phyloP scores from a whole-genome alignment of 2,113 vertebrate species.

The Tiliqua scincoides region DNA sequence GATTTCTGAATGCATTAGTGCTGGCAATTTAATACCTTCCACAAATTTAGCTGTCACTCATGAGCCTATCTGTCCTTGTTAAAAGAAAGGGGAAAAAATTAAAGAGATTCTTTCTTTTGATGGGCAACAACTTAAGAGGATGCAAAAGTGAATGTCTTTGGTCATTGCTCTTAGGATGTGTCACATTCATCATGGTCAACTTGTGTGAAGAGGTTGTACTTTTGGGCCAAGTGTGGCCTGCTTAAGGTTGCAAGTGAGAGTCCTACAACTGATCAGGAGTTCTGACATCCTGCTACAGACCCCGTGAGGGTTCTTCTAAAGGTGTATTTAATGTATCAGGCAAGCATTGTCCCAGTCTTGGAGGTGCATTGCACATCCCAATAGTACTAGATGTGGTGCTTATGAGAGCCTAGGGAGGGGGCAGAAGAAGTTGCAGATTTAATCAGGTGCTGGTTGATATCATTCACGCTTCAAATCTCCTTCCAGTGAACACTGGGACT shows the following conservation, averaged over 20 bases:
- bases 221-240: slow-evolving; percentile 58
- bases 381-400: too few species aligned
- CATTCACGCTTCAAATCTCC: too few species aligned
- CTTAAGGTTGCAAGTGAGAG: slow-evolving; percentile 55
- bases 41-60: slow-evolving; percentile 85
- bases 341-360: too few species aligned
- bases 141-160: slow-evolving; percentile 58
- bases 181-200: slow-evolving; percentile 76
- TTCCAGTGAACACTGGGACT: too few species aligned
- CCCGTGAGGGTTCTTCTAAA: too few species aligned
- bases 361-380: too few species aligned
- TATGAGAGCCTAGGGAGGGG: too few species aligned
- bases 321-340: too few species aligned
- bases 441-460: too few species aligned
- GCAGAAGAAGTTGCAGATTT: too few species aligned
- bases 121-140: slow-evolving; percentile 66
- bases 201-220: slow-evolving; percentile 62
- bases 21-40: slow-evolving; percentile 83
- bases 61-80: slow-evolving; percentile 74
- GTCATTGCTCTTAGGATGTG: slow-evolving; percentile 41
- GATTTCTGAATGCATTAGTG: slow-evolving; percentile 81
- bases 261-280: slow-evolving; percentile 48
- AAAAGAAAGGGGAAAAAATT: slow-evolving; percentile 54
- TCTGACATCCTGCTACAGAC: background rate
- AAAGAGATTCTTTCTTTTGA: slow-evolving; percentile 63